These are phyloP conservation scores for Eufriesea mexicana DNA, from an alignment of 1,140 invertebrate genomes.

Conservation along the genomic window DNA sequence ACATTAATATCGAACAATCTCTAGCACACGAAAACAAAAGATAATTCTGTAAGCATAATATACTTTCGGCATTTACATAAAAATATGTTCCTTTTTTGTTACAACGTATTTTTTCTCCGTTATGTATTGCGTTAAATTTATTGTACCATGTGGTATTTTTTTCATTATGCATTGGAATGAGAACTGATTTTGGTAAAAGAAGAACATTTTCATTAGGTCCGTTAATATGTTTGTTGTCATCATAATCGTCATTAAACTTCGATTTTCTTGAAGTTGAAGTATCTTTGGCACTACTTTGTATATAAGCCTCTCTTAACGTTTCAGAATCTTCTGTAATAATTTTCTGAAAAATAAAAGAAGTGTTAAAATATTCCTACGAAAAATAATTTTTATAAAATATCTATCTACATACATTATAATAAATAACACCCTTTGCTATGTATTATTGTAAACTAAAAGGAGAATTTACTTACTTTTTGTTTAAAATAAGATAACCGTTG, in stretches of 20 bases:
- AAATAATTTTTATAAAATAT: background rate
- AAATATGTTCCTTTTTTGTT: conserved; percentile 29
- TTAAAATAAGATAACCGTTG: background rate
- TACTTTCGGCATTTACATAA: conserved; percentile 40
- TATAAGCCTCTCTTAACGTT: background rate
- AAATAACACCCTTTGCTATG: background rate
- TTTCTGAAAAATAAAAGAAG: conserved; percentile 39
- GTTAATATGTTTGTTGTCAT: conserved; percentile 1
- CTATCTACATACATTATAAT: too few species aligned
- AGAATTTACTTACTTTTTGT: conserved; percentile 37
- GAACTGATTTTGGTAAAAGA: background rate
- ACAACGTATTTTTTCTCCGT: background rate
- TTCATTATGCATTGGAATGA: background rate
- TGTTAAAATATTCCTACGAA: background rate
- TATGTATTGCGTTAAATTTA: conserved; percentile 1
- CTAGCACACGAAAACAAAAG: conserved; percentile 82
- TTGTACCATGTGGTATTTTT: background rate
- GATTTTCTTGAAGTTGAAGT: background rate
- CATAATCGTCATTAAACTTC: background rate
- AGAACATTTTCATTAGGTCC: background rate
- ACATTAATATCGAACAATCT: conserved; percentile 84
- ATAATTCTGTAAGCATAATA: conserved; percentile 80
- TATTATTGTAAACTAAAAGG: background rate
- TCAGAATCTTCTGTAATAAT: background rate
- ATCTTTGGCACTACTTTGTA: conserved; percentile 4